Evolutionary conservation across 1,140 invertebrate genomes (phyloP).

Genomic region (Lordiphosa stackelbergi): DNA sequence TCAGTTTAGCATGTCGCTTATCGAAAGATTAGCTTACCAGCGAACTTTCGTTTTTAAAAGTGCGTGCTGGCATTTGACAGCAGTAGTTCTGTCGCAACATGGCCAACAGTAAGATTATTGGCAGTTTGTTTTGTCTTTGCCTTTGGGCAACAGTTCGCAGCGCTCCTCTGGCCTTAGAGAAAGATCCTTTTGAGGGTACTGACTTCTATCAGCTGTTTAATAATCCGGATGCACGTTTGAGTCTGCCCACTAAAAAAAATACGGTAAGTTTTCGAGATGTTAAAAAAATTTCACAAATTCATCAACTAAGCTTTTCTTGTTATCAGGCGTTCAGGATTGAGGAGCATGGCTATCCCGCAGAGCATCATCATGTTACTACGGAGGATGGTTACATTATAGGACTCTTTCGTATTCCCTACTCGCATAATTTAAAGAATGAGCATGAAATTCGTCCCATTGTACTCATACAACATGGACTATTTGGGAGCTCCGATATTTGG

Average conservation of each 20-base stretch:
- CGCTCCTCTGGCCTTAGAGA: background rate
- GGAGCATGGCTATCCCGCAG: conserved; percentile 77
- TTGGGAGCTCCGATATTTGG: conserved; percentile 80
- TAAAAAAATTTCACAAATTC: background rate
- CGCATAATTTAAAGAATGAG: conserved; percentile 37
- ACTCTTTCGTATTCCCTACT: conserved; percentile 78
- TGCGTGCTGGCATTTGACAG: background rate
- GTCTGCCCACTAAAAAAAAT: conserved; percentile 12
- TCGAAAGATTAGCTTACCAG: conserved; percentile 5
- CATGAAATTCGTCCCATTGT: conserved; percentile 70
- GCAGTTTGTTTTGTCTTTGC: background rate
- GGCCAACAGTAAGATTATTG: background rate
- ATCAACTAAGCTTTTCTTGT: background rate
- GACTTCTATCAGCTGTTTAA: conserved; percentile 37
- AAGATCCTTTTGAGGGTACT: background rate
- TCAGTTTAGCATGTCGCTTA: conserved; percentile 8
- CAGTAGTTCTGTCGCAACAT: conserved; percentile 20
- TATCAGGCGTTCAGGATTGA: conserved; percentile 16
- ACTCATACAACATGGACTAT: conserved; percentile 82
- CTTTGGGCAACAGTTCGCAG: background rate
- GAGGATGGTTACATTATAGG: conserved; percentile 78
- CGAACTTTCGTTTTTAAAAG: conserved; percentile 8
- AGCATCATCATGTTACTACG: conserved; percentile 78
- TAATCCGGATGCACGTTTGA: conserved; percentile 28
- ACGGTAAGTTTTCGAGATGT: conserved; percentile 23